Base-by-base conservation (phyloP, 2,797 vertebrate genomes). In the Chrosomus eos region DNA sequence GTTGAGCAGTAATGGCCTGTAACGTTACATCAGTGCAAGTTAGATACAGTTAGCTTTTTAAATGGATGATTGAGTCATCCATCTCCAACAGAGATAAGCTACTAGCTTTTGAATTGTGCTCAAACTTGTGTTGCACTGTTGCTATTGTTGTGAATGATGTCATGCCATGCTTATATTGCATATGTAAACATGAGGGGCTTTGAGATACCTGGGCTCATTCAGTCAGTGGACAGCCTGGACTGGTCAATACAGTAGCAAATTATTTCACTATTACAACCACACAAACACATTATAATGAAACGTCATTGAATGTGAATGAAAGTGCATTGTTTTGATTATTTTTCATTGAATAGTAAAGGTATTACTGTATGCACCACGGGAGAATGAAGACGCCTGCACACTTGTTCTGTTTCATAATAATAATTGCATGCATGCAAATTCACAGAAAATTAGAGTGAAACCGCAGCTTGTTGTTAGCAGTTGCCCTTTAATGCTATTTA, bases 191-290 rank as follows among this genome's bases (percentile, higher is more conserved):
- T 33, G 14, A 60, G 26, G 28, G 26, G 16, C 28, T 72, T 14
- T n/a, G 48, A 64, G 33, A 5, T 68, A 23, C 67, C 26, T 82
- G 68, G 66, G 43, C 28, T 73, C 55, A 79, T 55, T 23, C 36
- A 67, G 84, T 85, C 62, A 62, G 75, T 80, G 76, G 62, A 53
- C 19, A 38, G 45, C 14, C n/a, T 84, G 36, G 28, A 53, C 28
- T 51, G 71, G 71, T 31, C 48, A 75, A 5, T 55, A 38, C 53
- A 38, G 73, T n/a, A 74, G 13, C 8, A 74, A 53, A 10, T 60
- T 1, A 67, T 28, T 11, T 0, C 14, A 80, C 45, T 33, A 38
- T 16, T 38, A 38, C 51, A 75, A 23, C 53, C n/a, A n/a, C n/a
- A n/a, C 18, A n/a, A 53, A 51, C 21, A 31, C 19, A 7, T 45